Evolutionary conservation across 2,797 vertebrate genomes (phyloP).

Genomic region (Potorous gilbertii): DNA sequence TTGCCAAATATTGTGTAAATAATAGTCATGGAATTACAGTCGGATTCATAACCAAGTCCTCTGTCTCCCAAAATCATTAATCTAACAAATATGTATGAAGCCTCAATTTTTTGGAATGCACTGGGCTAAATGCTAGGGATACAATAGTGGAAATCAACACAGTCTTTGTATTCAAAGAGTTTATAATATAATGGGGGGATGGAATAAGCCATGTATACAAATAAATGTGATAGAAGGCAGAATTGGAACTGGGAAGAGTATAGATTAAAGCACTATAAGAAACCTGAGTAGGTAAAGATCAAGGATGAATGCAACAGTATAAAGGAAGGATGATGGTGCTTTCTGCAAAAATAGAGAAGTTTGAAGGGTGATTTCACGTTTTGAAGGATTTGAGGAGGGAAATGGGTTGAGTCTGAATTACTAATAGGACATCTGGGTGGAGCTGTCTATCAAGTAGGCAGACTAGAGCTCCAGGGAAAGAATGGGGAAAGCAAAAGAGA

Average conservation of each 20-base stretch:
- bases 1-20: not conserved
- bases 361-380: not conserved
- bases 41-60: not conserved
- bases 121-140: not conserved
- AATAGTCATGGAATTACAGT: not conserved
- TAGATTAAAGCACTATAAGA: not conserved
- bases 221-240: not conserved
- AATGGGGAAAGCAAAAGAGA: not conserved
- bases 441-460: not conserved
- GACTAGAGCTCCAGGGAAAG: not conserved
- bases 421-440: not conserved
- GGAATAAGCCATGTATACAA: not conserved
- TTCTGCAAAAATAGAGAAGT: not conserved
- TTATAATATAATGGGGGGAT: not conserved
- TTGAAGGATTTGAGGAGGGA: not conserved
- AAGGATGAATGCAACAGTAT: not conserved
- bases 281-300: not conserved
- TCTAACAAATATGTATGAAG: not conserved
- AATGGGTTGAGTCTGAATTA: not conserved
- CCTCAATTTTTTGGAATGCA: not conserved
- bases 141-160: not conserved
- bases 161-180: not conserved
- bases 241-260: not conserved
- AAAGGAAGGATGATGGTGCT: not conserved
- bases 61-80: not conserved